These are phyloP conservation scores for Oreortyx pictus DNA, from an alignment of 2,797 vertebrate species.

Conservation along the genomic window DNA sequence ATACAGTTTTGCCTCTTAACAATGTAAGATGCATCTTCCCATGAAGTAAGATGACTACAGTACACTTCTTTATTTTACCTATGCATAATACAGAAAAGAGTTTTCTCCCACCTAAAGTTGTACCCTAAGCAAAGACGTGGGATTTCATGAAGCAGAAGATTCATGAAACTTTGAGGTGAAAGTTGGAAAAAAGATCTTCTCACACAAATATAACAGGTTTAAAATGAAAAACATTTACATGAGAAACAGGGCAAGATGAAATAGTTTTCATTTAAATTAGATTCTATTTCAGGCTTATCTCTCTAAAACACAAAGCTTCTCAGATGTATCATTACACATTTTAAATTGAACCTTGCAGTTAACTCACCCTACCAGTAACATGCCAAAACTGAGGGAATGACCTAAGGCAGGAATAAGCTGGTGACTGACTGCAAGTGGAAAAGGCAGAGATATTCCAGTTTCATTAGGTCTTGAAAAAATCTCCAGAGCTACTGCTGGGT, in stretches of 20 bases:
- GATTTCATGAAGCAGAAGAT: not conserved
- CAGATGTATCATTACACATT: not conserved
- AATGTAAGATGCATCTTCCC: not conserved
- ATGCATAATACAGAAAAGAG: not conserved
- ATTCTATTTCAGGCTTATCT: not conserved
- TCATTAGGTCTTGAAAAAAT: conserved; percentile 37
- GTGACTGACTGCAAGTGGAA: conserved; percentile 52
- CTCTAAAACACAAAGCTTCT: not conserved
- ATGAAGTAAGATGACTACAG: not conserved
- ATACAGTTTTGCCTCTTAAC: not conserved
- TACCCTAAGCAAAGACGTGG: not conserved
- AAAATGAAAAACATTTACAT: not conserved
- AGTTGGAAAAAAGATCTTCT: not conserved
- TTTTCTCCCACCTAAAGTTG: not conserved
- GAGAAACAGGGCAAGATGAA: not conserved
- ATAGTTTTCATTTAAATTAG: not conserved
- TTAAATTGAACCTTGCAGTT: conserved; percentile 19
- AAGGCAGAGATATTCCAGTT: conserved; percentile 41
- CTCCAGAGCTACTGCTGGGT: conserved; percentile 56
- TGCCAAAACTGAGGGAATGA: conserved; percentile 39
- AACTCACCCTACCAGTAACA: conserved; percentile 8
- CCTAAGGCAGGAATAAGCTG: conserved; percentile 38
- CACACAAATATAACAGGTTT: not conserved
- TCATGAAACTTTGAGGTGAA: not conserved
- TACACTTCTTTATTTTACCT: not conserved